Evolutionary conservation across 2,113 vertebrate species (phyloP).

Genomic region (Periophthalmodon schlosseri): DNA sequence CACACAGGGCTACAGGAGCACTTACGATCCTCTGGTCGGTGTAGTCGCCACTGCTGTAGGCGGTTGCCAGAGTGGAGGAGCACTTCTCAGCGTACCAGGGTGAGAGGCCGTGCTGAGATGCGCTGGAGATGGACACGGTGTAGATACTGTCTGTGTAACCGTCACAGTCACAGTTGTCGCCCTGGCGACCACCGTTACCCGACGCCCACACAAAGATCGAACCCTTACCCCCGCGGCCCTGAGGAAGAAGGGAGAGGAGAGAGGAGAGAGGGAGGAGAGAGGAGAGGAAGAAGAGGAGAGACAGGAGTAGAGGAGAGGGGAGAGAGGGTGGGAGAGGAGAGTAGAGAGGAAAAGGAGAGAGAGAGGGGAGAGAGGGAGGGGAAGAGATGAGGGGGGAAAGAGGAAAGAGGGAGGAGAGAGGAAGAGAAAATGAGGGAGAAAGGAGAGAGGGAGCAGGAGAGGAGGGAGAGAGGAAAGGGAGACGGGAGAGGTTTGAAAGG

Average conservation of each 20-base stretch:
- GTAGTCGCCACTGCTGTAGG: slow-evolving; percentile 98
- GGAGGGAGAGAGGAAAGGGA: no score
- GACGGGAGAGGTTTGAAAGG: no score
- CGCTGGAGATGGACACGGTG: slow-evolving; percentile 97
- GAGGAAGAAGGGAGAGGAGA: neutral
- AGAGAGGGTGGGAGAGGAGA: no score
- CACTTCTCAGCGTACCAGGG: slow-evolving; percentile 99
- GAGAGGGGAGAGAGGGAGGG: no score
- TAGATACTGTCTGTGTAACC: slow-evolving; percentile 98
- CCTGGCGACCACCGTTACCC: slow-evolving; percentile 94
- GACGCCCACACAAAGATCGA: slow-evolving; percentile 99
- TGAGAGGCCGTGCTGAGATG: slow-evolving; percentile 95
- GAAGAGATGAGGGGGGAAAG: no score
- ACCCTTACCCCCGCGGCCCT: slow-evolving; percentile 95
- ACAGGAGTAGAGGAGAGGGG: no score
- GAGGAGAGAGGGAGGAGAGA: no score
- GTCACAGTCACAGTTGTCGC: slow-evolving; percentile 97
- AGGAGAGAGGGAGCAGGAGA: no score
- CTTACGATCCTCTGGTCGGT: slow-evolving; percentile 97
- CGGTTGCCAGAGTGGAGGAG: slow-evolving; percentile 95
- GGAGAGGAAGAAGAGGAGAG: no score
- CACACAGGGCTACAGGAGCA: slow-evolving; percentile 15
- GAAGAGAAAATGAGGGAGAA: no score
- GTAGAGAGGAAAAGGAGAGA: no score
- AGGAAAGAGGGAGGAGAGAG: no score